Evolutionary conservation across 2,888 invertebrate genomes (phyloP).

Genomic region (Lathronympha strigana): DNA sequence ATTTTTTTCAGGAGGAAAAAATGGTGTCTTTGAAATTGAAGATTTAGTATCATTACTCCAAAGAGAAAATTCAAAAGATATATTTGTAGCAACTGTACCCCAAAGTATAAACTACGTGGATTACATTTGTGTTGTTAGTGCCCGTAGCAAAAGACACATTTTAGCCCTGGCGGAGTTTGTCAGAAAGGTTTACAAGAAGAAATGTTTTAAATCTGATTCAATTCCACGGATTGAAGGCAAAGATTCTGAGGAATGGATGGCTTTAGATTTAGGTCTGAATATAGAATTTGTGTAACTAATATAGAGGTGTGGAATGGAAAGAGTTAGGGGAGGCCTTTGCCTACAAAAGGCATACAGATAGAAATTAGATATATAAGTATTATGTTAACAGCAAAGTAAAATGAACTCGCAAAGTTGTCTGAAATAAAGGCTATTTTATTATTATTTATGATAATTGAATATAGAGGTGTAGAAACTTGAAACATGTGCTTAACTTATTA

Average conservation of each 20-base stretch:
- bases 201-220: conserved; percentile 84
- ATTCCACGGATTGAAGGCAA: conserved; percentile 92
- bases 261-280: conserved; percentile 91
- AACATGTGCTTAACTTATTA: conserved; percentile 27
- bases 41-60: conserved; percentile 91
- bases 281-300: neutral
- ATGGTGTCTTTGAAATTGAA: conserved; percentile 95
- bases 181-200: conserved; percentile 90
- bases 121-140: conserved; percentile 92
- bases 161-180: conserved; percentile 89
- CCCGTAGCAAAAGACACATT: conserved; percentile 90
- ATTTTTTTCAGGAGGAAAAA: conserved; percentile 87
- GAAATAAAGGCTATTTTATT: no score
- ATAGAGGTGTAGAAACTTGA: no score
- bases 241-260: conserved; percentile 92
- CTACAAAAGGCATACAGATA: no score
- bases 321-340: no score
- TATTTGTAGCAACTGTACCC: conserved; percentile 92
- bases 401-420: no score
- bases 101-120: conserved; percentile 91
- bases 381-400: no score
- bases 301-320: neutral
- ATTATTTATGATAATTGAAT: no score
- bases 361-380: no score
- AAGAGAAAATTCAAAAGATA: conserved; percentile 90